Evolutionary conservation across 92 coral and sea anemone genomes (phyloP), one percentile per base, ranked within the genome.

Genomic region (Parazoanthus darwini): DNA sequence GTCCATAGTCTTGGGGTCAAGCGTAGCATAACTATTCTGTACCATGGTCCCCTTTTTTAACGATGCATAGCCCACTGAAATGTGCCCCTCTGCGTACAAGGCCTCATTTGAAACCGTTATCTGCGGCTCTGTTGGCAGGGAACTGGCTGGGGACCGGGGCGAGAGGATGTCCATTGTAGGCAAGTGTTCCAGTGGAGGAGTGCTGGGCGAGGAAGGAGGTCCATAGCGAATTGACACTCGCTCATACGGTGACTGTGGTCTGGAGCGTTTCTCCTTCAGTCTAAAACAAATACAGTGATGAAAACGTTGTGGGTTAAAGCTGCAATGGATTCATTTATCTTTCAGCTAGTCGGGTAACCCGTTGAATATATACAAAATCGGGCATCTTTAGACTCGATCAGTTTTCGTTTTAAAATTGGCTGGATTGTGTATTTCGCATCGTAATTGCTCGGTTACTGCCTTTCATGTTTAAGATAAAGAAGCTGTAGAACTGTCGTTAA

Each of bases 191-290:
- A 70, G 25, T 11, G 87, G 79, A 15, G 87, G 87, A 6, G 44
- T 84, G 15, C 42, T 46, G 8, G 87, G 66, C 22, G 79, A 71
- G 36, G 75, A 84, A 16, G 63, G 66, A 1, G 87, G 87, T 26
- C 87, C 87, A 22, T 84, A 84, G 15, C 87, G 87, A 71, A 84
- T 71, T 26, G 67, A 46, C 16, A 84, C 87, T 14, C 78, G 77
- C 48, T 71, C 87, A 48, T 84, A 84, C 46, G 87, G 79, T 14
- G 87, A 84, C 3, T 35, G 77, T 2, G 87, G 87, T 35, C 87
- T 70, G 4, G 87, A 71, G 20, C 70, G 87, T 25, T 72, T 84
- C 1, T 72, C 78, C 33, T 72, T 84, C 43, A 84, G 67, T 50
- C 87, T 84, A 37, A 1, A 44, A 71, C 22, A 70, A 46, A 66